Evolutionary conservation across 2,888 invertebrate genomes (phyloP).

Genomic region (Neoaliturus tenellus): DNA sequence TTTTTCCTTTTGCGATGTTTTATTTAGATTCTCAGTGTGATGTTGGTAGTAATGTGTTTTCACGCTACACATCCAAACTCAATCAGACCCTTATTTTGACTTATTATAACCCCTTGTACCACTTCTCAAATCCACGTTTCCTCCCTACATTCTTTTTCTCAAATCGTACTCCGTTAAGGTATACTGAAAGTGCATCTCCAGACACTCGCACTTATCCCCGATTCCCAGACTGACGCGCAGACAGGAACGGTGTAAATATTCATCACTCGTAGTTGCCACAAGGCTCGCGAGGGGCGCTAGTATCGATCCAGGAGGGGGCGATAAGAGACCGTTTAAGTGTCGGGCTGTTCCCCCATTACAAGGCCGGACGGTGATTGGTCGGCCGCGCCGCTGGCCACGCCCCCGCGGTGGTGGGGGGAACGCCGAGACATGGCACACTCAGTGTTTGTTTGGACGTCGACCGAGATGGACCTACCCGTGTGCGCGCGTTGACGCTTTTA

Average conservation of each 20-base stretch:
- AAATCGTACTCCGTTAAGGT: too few species aligned
- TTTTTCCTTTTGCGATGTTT: too few species aligned
- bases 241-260: constrained; percentile 35
- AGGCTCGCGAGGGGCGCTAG: constrained; percentile 34
- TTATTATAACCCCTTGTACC: too few species aligned
- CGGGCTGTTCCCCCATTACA: constrained; percentile 49
- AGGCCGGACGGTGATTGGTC: constrained; percentile 47
- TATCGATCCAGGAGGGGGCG: constrained; percentile 34
- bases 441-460: constrained; percentile 32
- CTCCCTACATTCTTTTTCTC: too few species aligned
- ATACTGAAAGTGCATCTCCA: too few species aligned
- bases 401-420: constrained; percentile 44
- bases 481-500: constrained; percentile 37
- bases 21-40: too few species aligned
- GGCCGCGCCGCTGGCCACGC: constrained; percentile 19
- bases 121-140: too few species aligned
- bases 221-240: neutral
- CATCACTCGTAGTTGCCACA: constrained; percentile 40
- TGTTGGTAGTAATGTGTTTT: too few species aligned
- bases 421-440: constrained; percentile 48
- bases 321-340: constrained; percentile 54
- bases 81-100: too few species aligned
- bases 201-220: constrained; percentile 9
- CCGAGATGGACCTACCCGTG: constrained; percentile 27
- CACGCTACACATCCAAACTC: too few species aligned